A percentile compares a stretch with the other conserved stretches of the same genome.
Evolutionary conservation across 1,140 invertebrate species (phyloP).

Genomic region (Belonocnema kinseyi): DNA sequence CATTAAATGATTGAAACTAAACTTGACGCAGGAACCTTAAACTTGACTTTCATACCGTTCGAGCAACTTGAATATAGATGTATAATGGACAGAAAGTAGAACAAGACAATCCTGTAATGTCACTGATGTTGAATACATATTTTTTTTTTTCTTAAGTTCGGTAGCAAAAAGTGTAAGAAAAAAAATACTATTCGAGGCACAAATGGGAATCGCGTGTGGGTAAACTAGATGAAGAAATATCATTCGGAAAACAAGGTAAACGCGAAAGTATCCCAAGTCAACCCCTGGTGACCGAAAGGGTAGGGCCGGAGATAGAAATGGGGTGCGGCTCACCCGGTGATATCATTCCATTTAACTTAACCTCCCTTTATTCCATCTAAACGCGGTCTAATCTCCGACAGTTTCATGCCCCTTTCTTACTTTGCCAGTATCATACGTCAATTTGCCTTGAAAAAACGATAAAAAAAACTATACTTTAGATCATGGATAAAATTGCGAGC

Average conservation of each 20-base stretch:
- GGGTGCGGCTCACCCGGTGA: conserved; percentile 23
- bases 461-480: background rate
- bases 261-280: background rate
- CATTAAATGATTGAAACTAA: too few species aligned
- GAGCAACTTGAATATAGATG: too few species aligned
- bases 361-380: conserved; percentile 9
- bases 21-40: too few species aligned
- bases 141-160: too few species aligned
- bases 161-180: background rate
- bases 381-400: conserved; percentile 26
- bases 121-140: too few species aligned
- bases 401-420: background rate
- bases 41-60: too few species aligned
- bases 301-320: conserved; percentile 17
- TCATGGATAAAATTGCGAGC: background rate
- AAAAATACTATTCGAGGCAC: background rate
- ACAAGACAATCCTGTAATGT: too few species aligned
- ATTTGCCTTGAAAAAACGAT: conserved; percentile 9
- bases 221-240: conserved; percentile 11
- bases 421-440: background rate
- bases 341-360: conserved; percentile 21
- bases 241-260: conserved; percentile 6
- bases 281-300: background rate
- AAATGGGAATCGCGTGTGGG: background rate
- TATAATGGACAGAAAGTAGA: too few species aligned